Percentiles rank a stretch among this genome's conserved stretches.
These are phyloP conservation scores for Chunga burmeisteri DNA, from an alignment of 2,113 vertebrate genomes.

Conservation along the genomic window DNA sequence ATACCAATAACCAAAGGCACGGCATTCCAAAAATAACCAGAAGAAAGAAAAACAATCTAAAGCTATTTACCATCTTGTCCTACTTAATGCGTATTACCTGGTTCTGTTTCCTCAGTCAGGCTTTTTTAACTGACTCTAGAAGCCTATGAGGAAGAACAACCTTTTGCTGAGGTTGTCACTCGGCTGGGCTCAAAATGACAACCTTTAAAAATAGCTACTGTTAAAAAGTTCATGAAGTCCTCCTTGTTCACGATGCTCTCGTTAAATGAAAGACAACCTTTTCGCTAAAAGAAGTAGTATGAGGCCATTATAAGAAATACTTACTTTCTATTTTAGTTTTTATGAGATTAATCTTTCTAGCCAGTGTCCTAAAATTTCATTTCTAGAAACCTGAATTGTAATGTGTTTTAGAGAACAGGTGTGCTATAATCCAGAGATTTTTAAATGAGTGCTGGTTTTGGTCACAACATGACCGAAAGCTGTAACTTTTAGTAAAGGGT, in stretches of 20 bases:
- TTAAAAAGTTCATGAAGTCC: slow-evolving; percentile 8
- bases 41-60: slow-evolving; percentile 28
- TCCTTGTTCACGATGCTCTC: not conserved
- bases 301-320: not conserved
- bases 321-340: not conserved
- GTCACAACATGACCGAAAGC: not conserved
- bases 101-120: not conserved
- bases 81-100: slow-evolving; percentile 25
- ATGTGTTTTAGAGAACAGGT: not conserved
- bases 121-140: not conserved
- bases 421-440: not conserved
- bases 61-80: slow-evolving; percentile 12
- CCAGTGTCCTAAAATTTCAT: not conserved
- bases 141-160: not conserved
- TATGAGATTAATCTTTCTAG: not conserved
- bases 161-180: slow-evolving; percentile 4
- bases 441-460: not conserved
- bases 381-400: not conserved
- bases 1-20: slow-evolving; percentile 35
- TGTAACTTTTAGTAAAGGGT: not conserved
- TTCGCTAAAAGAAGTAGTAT: not conserved
- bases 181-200: not conserved
- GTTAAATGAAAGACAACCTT: not conserved
- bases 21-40: slow-evolving; percentile 24
- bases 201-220: slow-evolving; percentile 5